A percentile compares a stretch with the other conserved stretches of the same genome.
Evolutionary conservation across 2,113 vertebrate genomes (phyloP).

Genomic region (Lichenostomus cassidix): DNA sequence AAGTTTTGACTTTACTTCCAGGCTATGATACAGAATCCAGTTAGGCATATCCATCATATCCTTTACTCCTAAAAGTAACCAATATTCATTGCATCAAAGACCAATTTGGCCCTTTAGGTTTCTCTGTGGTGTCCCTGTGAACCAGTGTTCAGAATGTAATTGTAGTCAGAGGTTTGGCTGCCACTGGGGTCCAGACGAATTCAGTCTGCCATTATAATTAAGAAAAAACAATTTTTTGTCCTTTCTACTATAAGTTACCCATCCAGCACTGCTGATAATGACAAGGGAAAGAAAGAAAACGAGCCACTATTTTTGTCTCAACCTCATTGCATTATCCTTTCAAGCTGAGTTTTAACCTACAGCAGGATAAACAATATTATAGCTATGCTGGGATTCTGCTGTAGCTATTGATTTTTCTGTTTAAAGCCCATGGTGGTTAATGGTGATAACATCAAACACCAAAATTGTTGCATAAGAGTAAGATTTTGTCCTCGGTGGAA

Average conservation of each 20-base stretch:
- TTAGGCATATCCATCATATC: not conserved
- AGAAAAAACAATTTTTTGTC: not conserved
- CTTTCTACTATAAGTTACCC: not conserved
- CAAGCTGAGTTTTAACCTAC: not conserved
- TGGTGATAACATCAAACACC: not conserved
- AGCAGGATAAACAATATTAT: not conserved
- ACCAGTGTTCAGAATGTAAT: not conserved
- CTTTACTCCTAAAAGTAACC: not conserved
- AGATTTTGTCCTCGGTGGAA: not conserved
- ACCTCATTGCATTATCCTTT: not conserved
- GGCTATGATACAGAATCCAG: not conserved
- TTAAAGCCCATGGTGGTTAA: not conserved
- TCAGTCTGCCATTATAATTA: not conserved
- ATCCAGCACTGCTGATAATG: not conserved
- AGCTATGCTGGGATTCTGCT: not conserved
- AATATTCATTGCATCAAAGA: not conserved
- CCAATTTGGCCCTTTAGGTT: not conserved
- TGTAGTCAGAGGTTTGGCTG: not conserved
- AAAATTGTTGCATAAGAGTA: not conserved
- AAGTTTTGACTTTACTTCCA: not conserved
- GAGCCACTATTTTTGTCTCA: not conserved
- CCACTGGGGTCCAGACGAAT: not conserved
- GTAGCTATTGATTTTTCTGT: not conserved
- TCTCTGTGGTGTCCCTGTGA: not conserved
- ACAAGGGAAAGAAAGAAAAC: not conserved